A percentile compares a stretch with the other conserved stretches of the same genome.
These are phyloP conservation scores for Drosophila carrolli DNA, from an alignment of 1,140 invertebrate genomes.

Conservation along the genomic window DNA sequence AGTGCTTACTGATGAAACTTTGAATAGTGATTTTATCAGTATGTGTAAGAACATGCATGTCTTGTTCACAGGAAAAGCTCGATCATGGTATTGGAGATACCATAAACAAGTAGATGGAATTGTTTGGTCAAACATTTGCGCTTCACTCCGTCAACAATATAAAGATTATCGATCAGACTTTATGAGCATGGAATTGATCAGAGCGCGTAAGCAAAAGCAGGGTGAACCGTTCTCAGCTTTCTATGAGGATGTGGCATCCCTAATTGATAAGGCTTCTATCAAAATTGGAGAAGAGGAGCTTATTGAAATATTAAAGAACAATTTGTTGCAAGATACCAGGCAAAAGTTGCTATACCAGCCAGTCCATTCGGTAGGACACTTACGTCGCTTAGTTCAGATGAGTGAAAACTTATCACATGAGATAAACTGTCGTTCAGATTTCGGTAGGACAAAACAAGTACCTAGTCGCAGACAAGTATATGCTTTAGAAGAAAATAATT, in stretches of 20 bases:
- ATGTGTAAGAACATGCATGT: too few species aligned
- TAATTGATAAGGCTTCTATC: too few species aligned
- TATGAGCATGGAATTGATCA: constrained; percentile 12
- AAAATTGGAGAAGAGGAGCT: too few species aligned
- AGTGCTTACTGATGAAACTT: too few species aligned
- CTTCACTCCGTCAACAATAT: too few species aligned
- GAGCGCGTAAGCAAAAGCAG: constrained; percentile 4
- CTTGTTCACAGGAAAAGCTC: too few species aligned
- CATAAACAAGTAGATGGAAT: background rate
- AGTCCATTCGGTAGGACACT: too few species aligned
- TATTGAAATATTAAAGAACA: too few species aligned
- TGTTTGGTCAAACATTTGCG: constrained; percentile 12
- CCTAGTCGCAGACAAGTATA: background rate
- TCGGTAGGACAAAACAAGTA: background rate
- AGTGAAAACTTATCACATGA: background rate
- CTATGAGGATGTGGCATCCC: too few species aligned
- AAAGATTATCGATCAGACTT: constrained; percentile 15
- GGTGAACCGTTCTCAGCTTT: too few species aligned
- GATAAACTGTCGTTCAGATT: background rate
- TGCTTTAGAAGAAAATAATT: background rate
- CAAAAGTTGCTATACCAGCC: background rate
- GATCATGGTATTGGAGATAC: too few species aligned
- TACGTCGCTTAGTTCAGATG: background rate
- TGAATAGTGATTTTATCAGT: too few species aligned
- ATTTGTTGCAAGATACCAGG: background rate